Conservation (phyloP, 1,140 invertebrate genomes). For the Eriosoma lanigerum region DNA sequence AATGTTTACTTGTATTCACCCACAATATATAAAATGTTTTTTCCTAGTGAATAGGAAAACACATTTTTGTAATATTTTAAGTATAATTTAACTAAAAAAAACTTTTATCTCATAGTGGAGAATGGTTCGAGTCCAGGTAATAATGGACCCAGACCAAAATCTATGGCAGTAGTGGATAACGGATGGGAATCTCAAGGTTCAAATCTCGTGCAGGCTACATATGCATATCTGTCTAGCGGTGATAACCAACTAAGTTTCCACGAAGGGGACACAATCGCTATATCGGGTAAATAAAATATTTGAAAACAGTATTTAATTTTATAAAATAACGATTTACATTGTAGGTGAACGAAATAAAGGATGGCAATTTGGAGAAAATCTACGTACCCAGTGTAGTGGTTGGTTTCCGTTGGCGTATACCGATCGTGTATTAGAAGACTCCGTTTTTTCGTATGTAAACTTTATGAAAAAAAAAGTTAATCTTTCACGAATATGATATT, state of each 20-base stretch:
- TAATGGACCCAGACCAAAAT: constrained; percentile 64
- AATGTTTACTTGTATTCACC: too few species aligned
- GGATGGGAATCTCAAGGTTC: constrained; percentile 61
- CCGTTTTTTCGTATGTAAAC: constrained; percentile 62
- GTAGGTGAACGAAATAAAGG: constrained; percentile 82
- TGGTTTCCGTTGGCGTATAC: constrained; percentile 95
- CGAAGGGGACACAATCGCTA: constrained; percentile 83
- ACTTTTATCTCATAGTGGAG: constrained; percentile 58
- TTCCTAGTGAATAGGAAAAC: too few species aligned
- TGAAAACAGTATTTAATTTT: not conserved
- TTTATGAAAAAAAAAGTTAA: not conserved
- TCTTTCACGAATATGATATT: not conserved
- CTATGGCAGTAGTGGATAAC: constrained; percentile 67
- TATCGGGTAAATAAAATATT: constrained; percentile 67
- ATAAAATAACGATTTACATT: not conserved
- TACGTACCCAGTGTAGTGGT: constrained; percentile 82
- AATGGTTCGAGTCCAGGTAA: constrained; percentile 61
- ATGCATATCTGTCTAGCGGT: constrained; percentile 85
- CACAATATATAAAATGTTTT: too few species aligned
- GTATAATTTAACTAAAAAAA: too few species aligned
- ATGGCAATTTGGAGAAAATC: constrained; percentile 93
- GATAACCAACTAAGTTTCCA: constrained; percentile 91
- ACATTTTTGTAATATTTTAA: too few species aligned
- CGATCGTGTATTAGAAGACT: constrained; percentile 66
- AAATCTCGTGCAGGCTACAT: constrained; percentile 77